Evolutionary conservation across 2,888 invertebrate species (phyloP), one percentile per base, ranked within the genome.

Genomic region (Synergus laeviventris): DNA sequence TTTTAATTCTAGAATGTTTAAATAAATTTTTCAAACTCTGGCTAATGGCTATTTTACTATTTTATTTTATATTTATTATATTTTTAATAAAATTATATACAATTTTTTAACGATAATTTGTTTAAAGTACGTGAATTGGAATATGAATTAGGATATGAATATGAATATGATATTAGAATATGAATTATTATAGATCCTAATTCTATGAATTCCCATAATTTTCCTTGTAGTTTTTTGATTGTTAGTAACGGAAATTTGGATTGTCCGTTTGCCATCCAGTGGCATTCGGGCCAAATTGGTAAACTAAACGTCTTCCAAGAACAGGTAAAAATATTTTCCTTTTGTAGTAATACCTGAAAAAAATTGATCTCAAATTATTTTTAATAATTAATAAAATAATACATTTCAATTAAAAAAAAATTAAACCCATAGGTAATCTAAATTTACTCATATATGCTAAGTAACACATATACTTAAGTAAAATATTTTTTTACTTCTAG

Each of bases 261-360:
- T 94, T 94, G 80, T 93, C 93, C 11, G 95, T 94, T 86, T 93
- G 93, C 95, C 95, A 96, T 82, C 95, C 95, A 38, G 94, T 95
- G 1, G 96, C 96, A 81, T 95, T 95, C 80, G 94, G 94, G 0
- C 96, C 96, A 91, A 96, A 96, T 89, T 95, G 95, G 92, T 96
- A 96, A 73, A 96, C 96, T 80, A 96, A 92, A 74, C 96, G 93
- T 60, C 95, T 93, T 14, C 95, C 95, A 77, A 95, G 93, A 12
- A 96, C 96, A 4, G 96, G 95, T 74, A 94, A 93, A 76, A 96
- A 93, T 31, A 96, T 95, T 83, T 94, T 91, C 86, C 95, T 95
- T 87, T 95, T 94, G 92, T 96, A 96, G 91, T 96, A 96, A 91
- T 96, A 96, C 89, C 96, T 94, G 88, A 12, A 88, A 88, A 74